A percentile compares a stretch with the other conserved stretches of the same genome.
Conservation (phyloP, 2,113 vertebrate species). For the Lepus europaeus region DNA sequence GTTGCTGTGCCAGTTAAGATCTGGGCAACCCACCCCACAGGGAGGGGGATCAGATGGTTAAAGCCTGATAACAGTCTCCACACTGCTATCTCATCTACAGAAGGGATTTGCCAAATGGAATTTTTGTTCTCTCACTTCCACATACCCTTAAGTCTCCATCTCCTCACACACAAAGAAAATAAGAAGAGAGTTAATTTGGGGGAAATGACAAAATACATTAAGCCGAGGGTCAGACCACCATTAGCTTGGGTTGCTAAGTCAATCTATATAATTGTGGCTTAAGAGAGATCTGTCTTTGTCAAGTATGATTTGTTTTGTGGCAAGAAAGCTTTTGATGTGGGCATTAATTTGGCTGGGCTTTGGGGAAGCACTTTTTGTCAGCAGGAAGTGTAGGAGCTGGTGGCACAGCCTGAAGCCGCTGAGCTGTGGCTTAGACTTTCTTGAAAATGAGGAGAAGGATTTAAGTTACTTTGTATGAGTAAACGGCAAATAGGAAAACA, state of each 20-base stretch:
- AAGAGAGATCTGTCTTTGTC: slow-evolving; percentile 57
- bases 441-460: slow-evolving; percentile 62
- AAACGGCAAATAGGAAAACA: slow-evolving; percentile 57
- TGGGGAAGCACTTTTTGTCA: slow-evolving; percentile 76
- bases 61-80: too few relatives aligned
- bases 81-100: slow-evolving; percentile 16
- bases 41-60: too few relatives aligned
- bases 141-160: neutral
- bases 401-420: neutral
- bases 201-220: neutral
- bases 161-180: slow-evolving; percentile 58
- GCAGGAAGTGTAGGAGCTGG: slow-evolving; percentile 54
- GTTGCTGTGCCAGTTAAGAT: too few relatives aligned
- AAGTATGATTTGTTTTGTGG: slow-evolving; percentile 73
- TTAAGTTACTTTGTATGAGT: slow-evolving; percentile 66
- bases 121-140: slow-evolving; percentile 54
- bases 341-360: slow-evolving; percentile 72
- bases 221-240: slow-evolving; percentile 46
- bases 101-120: slow-evolving; percentile 60
- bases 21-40: too few relatives aligned
- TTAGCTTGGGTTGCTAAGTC: slow-evolving; percentile 64
- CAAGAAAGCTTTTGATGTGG: slow-evolving; percentile 78
- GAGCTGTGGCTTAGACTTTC: slow-evolving; percentile 45
- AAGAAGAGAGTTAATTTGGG: slow-evolving; percentile 77
- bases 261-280: slow-evolving; percentile 70